Evolutionary conservation across 2,888 invertebrate genomes (phyloP), one percentile per base, ranked within the genome.

Genomic region (Bellardia pandia): DNA sequence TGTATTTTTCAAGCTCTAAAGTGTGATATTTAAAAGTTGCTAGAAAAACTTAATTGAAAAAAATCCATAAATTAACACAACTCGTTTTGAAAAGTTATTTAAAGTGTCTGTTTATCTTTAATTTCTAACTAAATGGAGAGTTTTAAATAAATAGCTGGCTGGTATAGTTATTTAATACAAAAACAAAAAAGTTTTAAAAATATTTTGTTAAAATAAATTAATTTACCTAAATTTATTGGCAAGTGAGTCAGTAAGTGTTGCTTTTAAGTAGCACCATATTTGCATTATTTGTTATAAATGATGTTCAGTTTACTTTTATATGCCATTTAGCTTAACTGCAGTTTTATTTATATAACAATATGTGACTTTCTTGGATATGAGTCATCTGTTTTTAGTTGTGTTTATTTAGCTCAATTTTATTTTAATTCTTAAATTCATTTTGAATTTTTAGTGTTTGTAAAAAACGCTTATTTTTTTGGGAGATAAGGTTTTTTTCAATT

Each of bases 21-120:
- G 62, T 64, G 62, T 64, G 62, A 64, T 64, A 40, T 37, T 64
- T 64, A 64, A 9, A 37, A 40, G 40, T 37, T 3, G 9, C 1
- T 13, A 62, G 37, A 62, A n/a, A 62, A 62, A 58, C 8, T 56
- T 56, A 56, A 23, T 37, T 37, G 37, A 53, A 53, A 53, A 53
- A 53, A 48, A 13, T 56, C 1, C 23, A 23, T 56, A 16, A 60
- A 60, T 60, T 60, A 8, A 2, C 60, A 62, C 13, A 62, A 62
- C 60, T 37, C 14, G 60, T 62, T 62, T 37, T 60, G 14, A 16
- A 58, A 58, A 30, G 23, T 6, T 58, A 8, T 30, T 53, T 56
- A 30, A 30, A 58, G 30, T 58, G 30, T 58, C 30, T 30, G 23
- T 13, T 23, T 23, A 51, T 51, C 51, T 11, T 58, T 30, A 58